Base-by-base conservation (phyloP, 92 coral and sea anemone species). In the Palythoa caribaeorum region DNA sequence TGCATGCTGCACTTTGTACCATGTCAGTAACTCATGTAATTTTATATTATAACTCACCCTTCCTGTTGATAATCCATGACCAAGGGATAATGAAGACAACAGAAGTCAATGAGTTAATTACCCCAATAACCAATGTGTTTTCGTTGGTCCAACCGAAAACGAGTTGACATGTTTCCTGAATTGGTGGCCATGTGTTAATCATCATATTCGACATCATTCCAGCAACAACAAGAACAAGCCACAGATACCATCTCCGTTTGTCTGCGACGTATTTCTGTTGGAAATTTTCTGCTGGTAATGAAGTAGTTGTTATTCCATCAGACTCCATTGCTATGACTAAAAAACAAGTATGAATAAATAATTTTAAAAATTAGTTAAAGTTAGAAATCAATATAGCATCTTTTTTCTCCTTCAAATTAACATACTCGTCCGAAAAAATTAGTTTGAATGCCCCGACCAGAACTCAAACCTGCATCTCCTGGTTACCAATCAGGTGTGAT, bases 181-280 rank as follows among this genome's bases (percentile, higher is more conserved):
- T 87, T 9, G 89, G 89, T 6, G 84, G 76, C 89, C 89, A 87
- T 2, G 84, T 77, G 47, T 77, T 87, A 84, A 77, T 39, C 71
- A 87, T 62, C 53, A 76, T 0, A 13, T 38, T 75, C n/a, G 71
- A 66, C 77, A 76, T 47, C 50, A 57, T 51, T 20, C 89, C 65
- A 3, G 50, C 63, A 7, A 78, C 19, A 13, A 66, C n/a, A 81
- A 65, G n/a, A 37, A 81, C 75, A 17, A 35, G n/a, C 86, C 73
- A 81, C 1, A 81, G 35, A 35, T 81, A 81, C 86, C 86, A 81
- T 19, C 86, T 65, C 1, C 60, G 60, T 66, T 81, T 81, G 76
- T 81, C 44, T 3, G 21, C 48, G 19, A 37, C 47, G 86, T 81
- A 81, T 11, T 66, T 7, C 3, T 35, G 36, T 17, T 19, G 5